Base-by-base conservation (phyloP, 1,140 invertebrate genomes). In the Musca vetustissima region DNA sequence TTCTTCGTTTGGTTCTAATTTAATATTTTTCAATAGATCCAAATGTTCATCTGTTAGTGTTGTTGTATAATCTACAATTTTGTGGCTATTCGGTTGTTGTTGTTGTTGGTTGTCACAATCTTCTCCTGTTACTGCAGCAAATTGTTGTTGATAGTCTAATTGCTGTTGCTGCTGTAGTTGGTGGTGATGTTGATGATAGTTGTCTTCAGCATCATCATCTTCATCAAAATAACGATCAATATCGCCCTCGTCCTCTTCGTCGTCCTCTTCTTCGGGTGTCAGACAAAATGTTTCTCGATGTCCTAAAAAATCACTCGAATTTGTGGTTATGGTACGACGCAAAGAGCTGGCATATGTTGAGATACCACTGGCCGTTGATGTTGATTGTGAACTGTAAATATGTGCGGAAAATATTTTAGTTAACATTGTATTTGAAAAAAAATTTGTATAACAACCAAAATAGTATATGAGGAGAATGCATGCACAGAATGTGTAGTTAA, bases 361-460 rank as follows among this genome's bases (percentile, higher is more conserved):
- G 67, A 82, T 80, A 72, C 80, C 80, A 64, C 80, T 82, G 59
- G 77, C 77, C 24, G 78, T 80, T 17, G 80, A 82, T n/a, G 78
- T 82, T 21, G 79, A 82, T 83, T 85, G 75, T 73, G 84, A 79
- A 72, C 86, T 82, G 81, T 73, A 73, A 84, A 74, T 9, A 8
- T 19, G 2, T n/a, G n/a, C n/a, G n/a, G 49, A 52, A 52, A 52
- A 49, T 7, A 49, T 14, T 15, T 43, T 43, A 43, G 36, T 43
- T 43, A 8, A 8, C 6, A 28, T 8, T 43, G 11, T 43, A 4
- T 28, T 28, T 43, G 36, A 43, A 43, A 43, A 43, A 32, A 32
- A 32, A 32, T n/a, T 32, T 32, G 3, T 32, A 32, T 32, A 4
- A 9, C 9, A 32, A 32, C 28, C 3, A 32, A 32, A 32, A 32